Evolutionary conservation across 1,140 invertebrate species (phyloP).

Genomic region (Anastrepha obliqua): DNA sequence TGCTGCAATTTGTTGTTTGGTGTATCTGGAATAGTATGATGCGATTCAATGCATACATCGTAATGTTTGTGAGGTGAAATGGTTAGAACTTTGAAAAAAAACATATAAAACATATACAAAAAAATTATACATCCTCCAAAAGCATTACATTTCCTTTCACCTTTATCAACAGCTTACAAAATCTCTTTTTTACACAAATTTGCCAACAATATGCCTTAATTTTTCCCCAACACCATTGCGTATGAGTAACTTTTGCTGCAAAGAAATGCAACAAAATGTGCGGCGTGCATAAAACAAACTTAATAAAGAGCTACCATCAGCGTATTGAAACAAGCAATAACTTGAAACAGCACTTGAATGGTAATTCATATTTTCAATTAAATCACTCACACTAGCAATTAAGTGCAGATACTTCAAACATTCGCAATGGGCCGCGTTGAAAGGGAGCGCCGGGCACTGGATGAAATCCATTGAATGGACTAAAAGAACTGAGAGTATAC

Average conservation of each 20-base stretch:
- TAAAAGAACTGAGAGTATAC: constrained; percentile 21
- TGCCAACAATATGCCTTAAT: neutral
- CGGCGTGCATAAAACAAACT: neutral
- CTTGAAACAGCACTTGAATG: constrained; percentile 37
- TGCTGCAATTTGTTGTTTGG: too few relatives aligned
- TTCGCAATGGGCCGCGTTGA: neutral
- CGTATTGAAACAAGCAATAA: constrained; percentile 23
- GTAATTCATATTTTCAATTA: constrained; percentile 49
- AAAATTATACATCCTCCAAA: too few relatives aligned
- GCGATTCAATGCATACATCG: too few relatives aligned
- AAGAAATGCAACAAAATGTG: neutral
- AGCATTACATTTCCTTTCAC: too few relatives aligned
- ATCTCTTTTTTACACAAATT: too few relatives aligned
- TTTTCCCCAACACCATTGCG: neutral
- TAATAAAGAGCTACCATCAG: neutral
- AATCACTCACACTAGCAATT: constrained; percentile 37
- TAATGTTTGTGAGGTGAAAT: too few relatives aligned
- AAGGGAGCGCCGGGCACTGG: neutral
- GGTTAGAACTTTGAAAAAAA: too few relatives aligned
- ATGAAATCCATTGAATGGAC: neutral
- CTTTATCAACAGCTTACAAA: too few relatives aligned
- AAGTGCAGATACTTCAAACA: constrained; percentile 31
- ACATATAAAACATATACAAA: too few relatives aligned
- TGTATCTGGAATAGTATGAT: too few relatives aligned
- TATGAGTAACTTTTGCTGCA: neutral